phyloP scores from a whole-genome alignment of 2,888 invertebrate genomes.

The Cantharis flavilabris region DNA sequence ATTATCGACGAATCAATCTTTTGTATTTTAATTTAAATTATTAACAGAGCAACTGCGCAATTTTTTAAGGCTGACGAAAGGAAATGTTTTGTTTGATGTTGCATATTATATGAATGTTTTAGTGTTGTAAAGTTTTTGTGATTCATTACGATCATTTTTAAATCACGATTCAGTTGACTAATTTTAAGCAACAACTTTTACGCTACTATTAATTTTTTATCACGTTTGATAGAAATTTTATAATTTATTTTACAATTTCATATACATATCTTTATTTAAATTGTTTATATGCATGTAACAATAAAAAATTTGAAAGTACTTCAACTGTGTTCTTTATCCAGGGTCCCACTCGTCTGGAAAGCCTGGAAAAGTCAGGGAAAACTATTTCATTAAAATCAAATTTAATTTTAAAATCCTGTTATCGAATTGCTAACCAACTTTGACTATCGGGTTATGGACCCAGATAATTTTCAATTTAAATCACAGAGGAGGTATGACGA shows the following conservation, averaged over 20 bases:
- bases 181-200: background rate
- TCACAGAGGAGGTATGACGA: background rate
- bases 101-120: background rate
- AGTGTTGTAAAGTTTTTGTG: background rate
- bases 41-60: background rate
- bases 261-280: slow-evolving; percentile 10
- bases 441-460: background rate
- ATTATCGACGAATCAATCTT: background rate
- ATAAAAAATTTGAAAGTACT: slow-evolving; percentile 13
- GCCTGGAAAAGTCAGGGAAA: too few species aligned
- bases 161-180: background rate
- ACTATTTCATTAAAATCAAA: too few species aligned
- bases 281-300: slow-evolving; percentile 23
- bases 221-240: slow-evolving; percentile 7
- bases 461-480: background rate
- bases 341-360: too few species aligned
- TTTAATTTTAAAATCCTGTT: too few species aligned
- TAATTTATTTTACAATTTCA: slow-evolving; percentile 9
- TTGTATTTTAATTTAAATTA: background rate
- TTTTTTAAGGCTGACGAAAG: background rate
- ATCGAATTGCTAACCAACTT: too few species aligned
- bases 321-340: background rate
- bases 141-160: background rate
- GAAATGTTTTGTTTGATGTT: background rate
- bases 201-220: background rate